Percentiles rank a stretch among this genome's conserved stretches.
Conservation (phyloP, 1,140 invertebrate genomes). For the Formica selysi region DNA sequence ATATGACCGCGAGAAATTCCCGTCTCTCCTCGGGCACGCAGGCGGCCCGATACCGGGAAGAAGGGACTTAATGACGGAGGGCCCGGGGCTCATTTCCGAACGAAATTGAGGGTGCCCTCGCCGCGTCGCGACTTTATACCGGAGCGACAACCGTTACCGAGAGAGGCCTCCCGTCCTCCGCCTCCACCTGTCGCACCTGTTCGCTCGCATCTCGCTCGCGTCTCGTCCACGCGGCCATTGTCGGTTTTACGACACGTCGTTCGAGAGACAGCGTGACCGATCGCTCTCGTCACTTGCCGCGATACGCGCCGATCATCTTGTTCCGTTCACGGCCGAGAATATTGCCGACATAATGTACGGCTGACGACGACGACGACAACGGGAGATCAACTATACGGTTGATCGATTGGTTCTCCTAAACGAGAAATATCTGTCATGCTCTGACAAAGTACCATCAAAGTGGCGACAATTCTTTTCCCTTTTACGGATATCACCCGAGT, state of each 20-base stretch:
- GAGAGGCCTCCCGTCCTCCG: neutral
- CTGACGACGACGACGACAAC: neutral
- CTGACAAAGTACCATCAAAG: neutral
- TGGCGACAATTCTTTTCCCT: neutral
- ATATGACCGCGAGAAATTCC: constrained; percentile 44
- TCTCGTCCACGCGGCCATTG: constrained; percentile 26
- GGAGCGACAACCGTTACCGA: constrained; percentile 62
- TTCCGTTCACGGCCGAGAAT: neutral
- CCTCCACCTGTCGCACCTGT: constrained; percentile 64
- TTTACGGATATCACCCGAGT: neutral
- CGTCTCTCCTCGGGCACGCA: constrained; percentile 5
- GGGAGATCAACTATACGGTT: neutral
- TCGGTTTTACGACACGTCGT: constrained; percentile 38
- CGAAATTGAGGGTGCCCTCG: constrained; percentile 64
- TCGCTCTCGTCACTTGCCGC: constrained; percentile 11
- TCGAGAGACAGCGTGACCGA: constrained; percentile 41
- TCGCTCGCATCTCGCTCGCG: constrained; percentile 20
- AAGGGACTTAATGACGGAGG: constrained; percentile 56
- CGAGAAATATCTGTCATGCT: neutral
- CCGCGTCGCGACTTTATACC: neutral
- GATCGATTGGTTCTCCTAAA: constrained; percentile 24
- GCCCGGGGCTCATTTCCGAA: neutral
- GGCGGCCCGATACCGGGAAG: neutral
- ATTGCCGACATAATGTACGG: neutral
- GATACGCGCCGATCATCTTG: neutral